Evolutionary conservation across 2,797 vertebrate genomes (phyloP).

Genomic region (Dryobates pubescens): DNA sequence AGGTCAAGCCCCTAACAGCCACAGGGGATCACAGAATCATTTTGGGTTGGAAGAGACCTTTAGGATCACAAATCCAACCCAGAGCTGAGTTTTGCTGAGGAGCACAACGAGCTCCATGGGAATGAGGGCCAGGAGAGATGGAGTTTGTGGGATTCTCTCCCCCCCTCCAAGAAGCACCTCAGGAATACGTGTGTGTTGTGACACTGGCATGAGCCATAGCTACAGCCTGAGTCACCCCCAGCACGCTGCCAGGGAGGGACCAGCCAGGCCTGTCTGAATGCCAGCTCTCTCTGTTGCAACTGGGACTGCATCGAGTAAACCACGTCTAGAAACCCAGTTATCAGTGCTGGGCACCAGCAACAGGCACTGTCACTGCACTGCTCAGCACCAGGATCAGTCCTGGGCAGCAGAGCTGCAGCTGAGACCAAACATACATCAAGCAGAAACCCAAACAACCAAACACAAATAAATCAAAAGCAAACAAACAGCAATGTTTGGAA

Average conservation of each 20-base stretch:
- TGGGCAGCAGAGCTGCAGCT: background rate
- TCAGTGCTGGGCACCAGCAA: background rate
- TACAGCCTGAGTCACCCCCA: conserved; percentile 33
- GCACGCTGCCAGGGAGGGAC: background rate
- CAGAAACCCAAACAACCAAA: background rate
- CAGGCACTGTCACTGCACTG: accelerated
- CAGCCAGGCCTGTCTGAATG: background rate
- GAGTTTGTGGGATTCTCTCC: background rate
- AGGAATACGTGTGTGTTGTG: conserved; percentile 6
- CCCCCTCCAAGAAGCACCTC: background rate
- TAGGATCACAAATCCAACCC: background rate
- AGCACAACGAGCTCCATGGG: background rate
- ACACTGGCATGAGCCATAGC: conserved; percentile 18
- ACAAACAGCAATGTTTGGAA: background rate
- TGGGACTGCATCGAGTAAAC: background rate
- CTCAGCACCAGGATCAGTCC: background rate
- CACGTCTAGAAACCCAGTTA: background rate
- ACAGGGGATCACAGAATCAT: background rate
- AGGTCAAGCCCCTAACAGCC: background rate
- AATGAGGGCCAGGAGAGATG: background rate
- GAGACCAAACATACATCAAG: background rate
- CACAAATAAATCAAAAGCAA: background rate
- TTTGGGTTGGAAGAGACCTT: too few relatives aligned
- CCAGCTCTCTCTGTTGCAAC: conserved; percentile 6
- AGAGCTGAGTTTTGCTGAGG: background rate